These are phyloP conservation scores for Coreius guichenoti DNA, from an alignment of 2,797 vertebrate genomes.

Conservation along the genomic window DNA sequence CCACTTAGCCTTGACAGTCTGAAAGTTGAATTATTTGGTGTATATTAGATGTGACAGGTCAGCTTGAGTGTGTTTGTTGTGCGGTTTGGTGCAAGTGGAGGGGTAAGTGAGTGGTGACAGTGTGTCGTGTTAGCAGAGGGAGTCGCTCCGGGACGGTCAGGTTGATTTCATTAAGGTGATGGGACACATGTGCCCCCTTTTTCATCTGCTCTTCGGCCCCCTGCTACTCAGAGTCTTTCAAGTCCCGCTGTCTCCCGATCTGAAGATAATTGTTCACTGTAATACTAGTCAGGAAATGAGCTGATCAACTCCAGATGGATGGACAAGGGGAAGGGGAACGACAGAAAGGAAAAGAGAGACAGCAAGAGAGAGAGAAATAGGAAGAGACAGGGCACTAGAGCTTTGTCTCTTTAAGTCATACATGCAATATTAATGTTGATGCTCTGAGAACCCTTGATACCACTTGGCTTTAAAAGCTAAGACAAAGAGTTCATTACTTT, in stretches of 20 bases:
- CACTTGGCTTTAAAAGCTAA: slow-evolving; percentile 11
- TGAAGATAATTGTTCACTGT: slow-evolving; percentile 90
- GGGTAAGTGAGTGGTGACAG: slow-evolving; percentile 49
- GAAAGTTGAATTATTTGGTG: slow-evolving; percentile 18
- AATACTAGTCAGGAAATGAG: slow-evolving; percentile 89
- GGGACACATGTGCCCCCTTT: slow-evolving; percentile 81
- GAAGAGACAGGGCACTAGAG: slow-evolving; percentile 12
- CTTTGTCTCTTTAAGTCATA: slow-evolving; percentile 20
- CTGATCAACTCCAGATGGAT: slow-evolving; percentile 94
- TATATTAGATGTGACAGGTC: slow-evolving; percentile 43
- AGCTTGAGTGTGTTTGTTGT: slow-evolving; percentile 32
- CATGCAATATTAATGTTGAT: slow-evolving; percentile 33
- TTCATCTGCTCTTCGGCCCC: slow-evolving; percentile 77
- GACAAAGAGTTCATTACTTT: not conserved
- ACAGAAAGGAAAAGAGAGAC: slow-evolving; percentile 42
- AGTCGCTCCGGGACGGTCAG: slow-evolving; percentile 72
- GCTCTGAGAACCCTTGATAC: slow-evolving; percentile 14
- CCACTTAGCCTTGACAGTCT: slow-evolving; percentile 23
- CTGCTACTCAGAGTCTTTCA: slow-evolving; percentile 86
- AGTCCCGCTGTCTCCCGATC: slow-evolving; percentile 88
- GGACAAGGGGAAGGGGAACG: slow-evolving; percentile 56
- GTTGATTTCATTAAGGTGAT: slow-evolving; percentile 86
- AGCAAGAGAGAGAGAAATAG: slow-evolving; percentile 9
- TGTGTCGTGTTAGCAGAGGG: slow-evolving; percentile 43
- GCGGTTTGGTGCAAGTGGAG: slow-evolving; percentile 22